A percentile compares a stretch with the other conserved stretches of the same genome.
Conservation (phyloP, 2,113 vertebrate species). For the Otolemur garnettii region DNA sequence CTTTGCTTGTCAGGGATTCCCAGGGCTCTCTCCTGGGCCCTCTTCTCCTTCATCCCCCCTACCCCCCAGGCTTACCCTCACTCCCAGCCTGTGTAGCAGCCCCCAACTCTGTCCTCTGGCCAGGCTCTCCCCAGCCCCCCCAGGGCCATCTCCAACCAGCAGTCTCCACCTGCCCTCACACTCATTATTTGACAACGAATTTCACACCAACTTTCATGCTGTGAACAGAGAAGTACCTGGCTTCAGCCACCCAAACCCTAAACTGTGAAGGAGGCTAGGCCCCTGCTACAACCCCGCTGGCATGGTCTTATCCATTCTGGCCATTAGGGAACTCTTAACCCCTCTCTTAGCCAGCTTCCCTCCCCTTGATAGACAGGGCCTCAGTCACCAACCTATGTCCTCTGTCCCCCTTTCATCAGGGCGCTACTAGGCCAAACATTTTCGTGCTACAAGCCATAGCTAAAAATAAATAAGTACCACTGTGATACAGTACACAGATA, state of each 20-base stretch:
- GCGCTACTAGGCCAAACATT: background rate
- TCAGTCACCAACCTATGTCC: background rate
- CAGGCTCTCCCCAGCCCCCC: background rate
- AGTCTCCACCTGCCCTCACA: background rate
- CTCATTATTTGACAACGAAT: background rate
- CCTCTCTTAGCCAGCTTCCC: background rate
- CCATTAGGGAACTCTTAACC: background rate
- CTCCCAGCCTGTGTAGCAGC: background rate
- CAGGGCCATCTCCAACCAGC: background rate
- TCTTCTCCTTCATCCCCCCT: background rate
- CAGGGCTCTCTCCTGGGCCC: background rate
- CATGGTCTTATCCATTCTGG: background rate
- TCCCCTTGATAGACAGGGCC: background rate
- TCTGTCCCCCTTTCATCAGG: too few relatives aligned
- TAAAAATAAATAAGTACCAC: background rate
- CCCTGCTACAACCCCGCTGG: rapidly evolving
- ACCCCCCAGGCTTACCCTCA: background rate
- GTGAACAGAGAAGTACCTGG: background rate
- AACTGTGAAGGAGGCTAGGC: background rate
- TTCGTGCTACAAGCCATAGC: background rate
- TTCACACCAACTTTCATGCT: background rate
- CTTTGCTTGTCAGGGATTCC: background rate
- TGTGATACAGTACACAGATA: background rate
- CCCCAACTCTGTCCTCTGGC: background rate
- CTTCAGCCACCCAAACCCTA: background rate